Base-by-base conservation (phyloP, 2,797 vertebrate genomes). In the Tenualosa ilisha region DNA sequence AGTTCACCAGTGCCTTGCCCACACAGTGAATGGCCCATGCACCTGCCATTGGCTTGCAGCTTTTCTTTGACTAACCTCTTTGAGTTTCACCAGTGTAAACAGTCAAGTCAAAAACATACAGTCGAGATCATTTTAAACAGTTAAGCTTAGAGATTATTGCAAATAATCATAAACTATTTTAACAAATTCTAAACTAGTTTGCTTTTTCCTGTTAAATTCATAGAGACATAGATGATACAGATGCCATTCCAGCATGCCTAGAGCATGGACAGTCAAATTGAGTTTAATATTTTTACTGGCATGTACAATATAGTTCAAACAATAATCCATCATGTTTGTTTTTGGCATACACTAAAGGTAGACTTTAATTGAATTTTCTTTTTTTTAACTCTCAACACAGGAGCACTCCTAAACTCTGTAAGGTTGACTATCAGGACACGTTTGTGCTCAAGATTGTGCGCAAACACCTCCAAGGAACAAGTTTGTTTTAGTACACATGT, bases 81-180 rank as follows among this genome's bases (percentile, higher is more conserved):
- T 89, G 83, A 92, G 89, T 93, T 93, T 96, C 95, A 96, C 94
- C 95, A 96, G 94, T 95, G 93, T 86, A 91, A 94, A 94, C 85
- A 81, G 81, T 82, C 82, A 72, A 83, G 54, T 59, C 3, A 0
- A 1, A 79, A 12, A 12, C 83, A 56, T 26, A 81, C 8, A n/a
- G 24, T 75, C 53, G 31, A 85, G 2, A 12, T 85, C 81, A 85
- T 87, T 43, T 46, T 24, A 37, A 81, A 72, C 43, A 20, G 65
- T 81, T n/a, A 85, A 40, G 6, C 49, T 54, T 20, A 49, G 43
- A 49, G 63, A 72, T 15, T 61, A 22, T 82, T 65, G 82, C 22
- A 53, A 81, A 81, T 72, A 81, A 24, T 83, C 5, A 81, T 50
- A 79, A 72, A 82, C 61, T 40, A 12, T 82, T 65, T 79, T 43